A percentile compares a stretch with the other conserved stretches of the same genome.
Conservation (phyloP, 2,113 vertebrate species). For the Podocnemis expansa region DNA sequence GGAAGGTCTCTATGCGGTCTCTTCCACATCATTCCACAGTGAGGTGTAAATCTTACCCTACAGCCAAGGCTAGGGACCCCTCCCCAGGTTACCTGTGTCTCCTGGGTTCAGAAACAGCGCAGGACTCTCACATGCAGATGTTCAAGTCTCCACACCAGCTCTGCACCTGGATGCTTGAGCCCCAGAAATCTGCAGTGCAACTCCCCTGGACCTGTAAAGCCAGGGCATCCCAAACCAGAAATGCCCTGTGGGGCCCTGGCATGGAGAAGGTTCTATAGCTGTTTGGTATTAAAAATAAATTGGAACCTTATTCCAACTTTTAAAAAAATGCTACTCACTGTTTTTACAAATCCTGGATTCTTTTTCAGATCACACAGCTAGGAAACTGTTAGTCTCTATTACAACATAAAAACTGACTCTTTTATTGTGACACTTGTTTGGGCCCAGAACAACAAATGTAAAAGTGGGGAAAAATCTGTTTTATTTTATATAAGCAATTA, state of each 20-base stretch:
- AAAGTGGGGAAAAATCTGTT: constrained; percentile 60
- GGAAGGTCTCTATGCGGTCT: not conserved
- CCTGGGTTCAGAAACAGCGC: not conserved
- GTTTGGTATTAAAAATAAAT: not conserved
- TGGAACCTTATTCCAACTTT: not conserved
- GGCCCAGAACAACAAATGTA: constrained; percentile 52
- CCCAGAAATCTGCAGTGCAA: not conserved
- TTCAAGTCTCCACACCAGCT: not conserved
- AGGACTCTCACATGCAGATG: not conserved
- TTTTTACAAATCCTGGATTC: not conserved
- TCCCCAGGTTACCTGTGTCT: not conserved
- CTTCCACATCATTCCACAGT: fast-evolving
- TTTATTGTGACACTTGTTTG: constrained; percentile 69
- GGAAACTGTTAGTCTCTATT: constrained; percentile 54
- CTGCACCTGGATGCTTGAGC: no score
- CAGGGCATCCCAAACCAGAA: not conserved
- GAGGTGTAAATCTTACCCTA: not conserved
- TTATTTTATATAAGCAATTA: constrained; percentile 71
- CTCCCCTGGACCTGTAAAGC: not conserved
- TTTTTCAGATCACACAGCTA: constrained; percentile 50
- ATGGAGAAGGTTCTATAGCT: not conserved
- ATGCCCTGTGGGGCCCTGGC: fast-evolving
- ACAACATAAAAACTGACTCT: constrained; percentile 44
- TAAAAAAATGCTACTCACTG: not conserved
- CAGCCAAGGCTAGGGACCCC: not conserved